Base-by-base conservation (phyloP, 2,797 vertebrate genomes). In the Acrocephalus scirpaceus region DNA sequence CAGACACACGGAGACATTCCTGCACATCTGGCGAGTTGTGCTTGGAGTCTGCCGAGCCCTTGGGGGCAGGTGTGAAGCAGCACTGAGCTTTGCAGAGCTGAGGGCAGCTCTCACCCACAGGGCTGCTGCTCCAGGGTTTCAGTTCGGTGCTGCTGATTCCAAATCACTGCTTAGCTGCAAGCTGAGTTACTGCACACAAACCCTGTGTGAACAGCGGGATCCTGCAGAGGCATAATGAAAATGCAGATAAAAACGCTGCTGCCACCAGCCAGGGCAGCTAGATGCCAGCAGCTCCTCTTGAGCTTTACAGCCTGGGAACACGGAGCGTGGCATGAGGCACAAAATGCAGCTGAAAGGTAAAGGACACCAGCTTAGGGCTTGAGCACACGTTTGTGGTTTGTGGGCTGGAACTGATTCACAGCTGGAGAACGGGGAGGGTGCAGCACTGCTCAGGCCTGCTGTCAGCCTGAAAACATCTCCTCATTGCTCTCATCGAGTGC, bases 221-320 rank as follows among this genome's bases (percentile, higher is more conserved):
- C 23, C 84, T 76, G 20, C 13, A 2, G 8, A 17, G 34, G 38
- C 53, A 48, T 50, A 45, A 70, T 66, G 32, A 87, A 90, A 92
- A 47, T 48, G 27, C 6, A 29, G 42, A 72, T 78, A 80, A 74
- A 78, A 79, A 16, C 10, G 38, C 19, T 78, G n/a, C 54, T 88
- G 32, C 51, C 44, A 51, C 2, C 4, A 78, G 62, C 26, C 26
- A 34, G 32, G 66, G 29, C 77, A 64, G 73, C 50, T 34, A 40
- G 26, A n/a, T 30, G 30, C 53, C 22, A 69, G 5, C n/a, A 76
- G 15, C 42, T 76, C 51, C 62, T 47, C 69, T 36, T 27, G 50
- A 72, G 54, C 50, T 26, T 32, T 32, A 10, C 30, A 84, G 16
- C 18, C 40, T 0, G 1, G 72, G 79, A 64, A 21, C 0, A 0